A percentile compares a stretch with the other conserved stretches of the same genome.
Evolutionary conservation across 2,797 vertebrate genomes (phyloP).

Genomic region (Poeciliopsis presidionis): DNA sequence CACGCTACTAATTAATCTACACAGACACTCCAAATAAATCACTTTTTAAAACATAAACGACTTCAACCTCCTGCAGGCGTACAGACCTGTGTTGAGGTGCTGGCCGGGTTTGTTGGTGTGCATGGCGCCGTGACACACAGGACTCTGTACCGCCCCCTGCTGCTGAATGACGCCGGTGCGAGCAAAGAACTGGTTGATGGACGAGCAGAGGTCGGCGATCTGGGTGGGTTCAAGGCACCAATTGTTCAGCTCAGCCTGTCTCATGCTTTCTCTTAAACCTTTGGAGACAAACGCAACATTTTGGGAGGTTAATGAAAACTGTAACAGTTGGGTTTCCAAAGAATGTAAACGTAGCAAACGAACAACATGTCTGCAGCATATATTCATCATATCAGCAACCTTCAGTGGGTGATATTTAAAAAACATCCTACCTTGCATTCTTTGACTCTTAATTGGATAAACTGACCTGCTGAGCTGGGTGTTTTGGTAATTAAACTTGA

Average conservation of each 20-base stretch:
- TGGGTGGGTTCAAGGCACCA: constrained; percentile 93
- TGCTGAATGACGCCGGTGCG: constrained; percentile 92
- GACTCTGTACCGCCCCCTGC: constrained; percentile 87
- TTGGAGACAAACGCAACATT: constrained; percentile 47
- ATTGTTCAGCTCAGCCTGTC: constrained; percentile 93
- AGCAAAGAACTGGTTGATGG: constrained; percentile 93
- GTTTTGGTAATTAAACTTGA: constrained; percentile 80
- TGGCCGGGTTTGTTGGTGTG: constrained; percentile 88
- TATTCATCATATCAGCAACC: constrained; percentile 71
- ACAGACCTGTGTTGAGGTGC: constrained; percentile 86
- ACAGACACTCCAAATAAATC: neutral
- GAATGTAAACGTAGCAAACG: constrained; percentile 25
- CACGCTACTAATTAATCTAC: neutral
- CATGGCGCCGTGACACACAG: constrained; percentile 89
- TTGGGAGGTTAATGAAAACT: constrained; percentile 46
- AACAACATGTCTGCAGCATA: constrained; percentile 51
- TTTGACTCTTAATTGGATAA: constrained; percentile 76
- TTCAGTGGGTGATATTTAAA: constrained; percentile 73
- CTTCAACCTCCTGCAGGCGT: neutral
- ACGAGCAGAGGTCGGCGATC: constrained; percentile 93
- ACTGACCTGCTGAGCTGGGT: constrained; percentile 76
- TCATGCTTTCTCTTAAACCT: constrained; percentile 93
- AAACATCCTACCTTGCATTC: constrained; percentile 73
- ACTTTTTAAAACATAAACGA: neutral
- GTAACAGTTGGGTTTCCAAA: constrained; percentile 17